phyloP scores from a whole-genome alignment of 1,140 invertebrate genomes.

The Saccostrea cuccullata region DNA sequence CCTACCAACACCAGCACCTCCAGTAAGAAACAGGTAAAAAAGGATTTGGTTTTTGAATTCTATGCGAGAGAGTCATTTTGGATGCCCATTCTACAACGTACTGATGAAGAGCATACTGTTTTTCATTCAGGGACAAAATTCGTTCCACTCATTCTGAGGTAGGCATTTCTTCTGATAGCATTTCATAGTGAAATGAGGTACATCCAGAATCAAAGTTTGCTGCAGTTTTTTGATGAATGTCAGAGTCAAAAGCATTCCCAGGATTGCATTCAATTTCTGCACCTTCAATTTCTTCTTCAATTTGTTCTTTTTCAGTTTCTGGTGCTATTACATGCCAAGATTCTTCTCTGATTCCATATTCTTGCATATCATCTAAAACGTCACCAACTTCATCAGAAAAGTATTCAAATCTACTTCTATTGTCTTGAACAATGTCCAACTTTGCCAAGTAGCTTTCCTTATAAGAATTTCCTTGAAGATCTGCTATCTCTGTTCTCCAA shows the following conservation, averaged over 20 bases:
- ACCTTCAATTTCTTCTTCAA: background rate
- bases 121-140: too few relatives aligned
- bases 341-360: background rate
- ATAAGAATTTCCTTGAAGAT: background rate
- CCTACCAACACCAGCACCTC: too few relatives aligned
- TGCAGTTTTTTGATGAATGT: background rate
- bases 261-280: background rate
- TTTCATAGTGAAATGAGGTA: background rate
- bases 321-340: background rate
- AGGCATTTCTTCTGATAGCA: background rate
- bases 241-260: background rate
- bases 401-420: background rate
- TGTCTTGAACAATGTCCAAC: background rate
- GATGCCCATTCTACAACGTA: too few relatives aligned
- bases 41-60: too few relatives aligned
- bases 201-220: background rate
- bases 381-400: background rate
- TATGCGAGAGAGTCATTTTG: too few relatives aligned
- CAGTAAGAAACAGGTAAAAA: too few relatives aligned
- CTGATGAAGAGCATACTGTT: too few relatives aligned
- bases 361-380: background rate
- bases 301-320: background rate
- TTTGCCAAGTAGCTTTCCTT: background rate
- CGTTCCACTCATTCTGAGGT: too few relatives aligned
- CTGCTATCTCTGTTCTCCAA: conserved; percentile 4